Evolutionary conservation across 1,140 invertebrate species (phyloP), one percentile per base, ranked within the genome.

Genomic region (Psilanteris sp.): DNA sequence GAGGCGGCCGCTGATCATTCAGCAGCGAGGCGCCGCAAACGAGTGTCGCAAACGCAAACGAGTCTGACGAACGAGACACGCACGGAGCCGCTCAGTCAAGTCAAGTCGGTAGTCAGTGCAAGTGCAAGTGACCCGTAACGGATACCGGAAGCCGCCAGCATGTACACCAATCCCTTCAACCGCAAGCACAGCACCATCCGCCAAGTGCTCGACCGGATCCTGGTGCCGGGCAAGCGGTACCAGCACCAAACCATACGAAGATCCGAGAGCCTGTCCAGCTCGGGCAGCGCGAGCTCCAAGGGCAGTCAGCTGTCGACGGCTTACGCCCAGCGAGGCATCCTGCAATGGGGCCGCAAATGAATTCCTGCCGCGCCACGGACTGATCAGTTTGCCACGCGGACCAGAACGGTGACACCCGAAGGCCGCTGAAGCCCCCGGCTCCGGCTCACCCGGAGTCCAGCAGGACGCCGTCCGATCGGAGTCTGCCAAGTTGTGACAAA

Each of bases 101-200:
- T n/a, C n/a, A n/a, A n/a, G n/a, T n/a, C n/a, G n/a, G n/a, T n/a
- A n/a, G n/a, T n/a, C n/a, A n/a, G n/a, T 13, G 4, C 9, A 14
- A 61, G 66, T 66, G 46, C 16, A 9, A 24, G 29, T 20, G 8
- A 59, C 5, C 4, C 4, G 6, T 4, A 29, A 18, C 8, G 7
- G 6, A 1, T 41, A 3, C 2, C 10, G n/a, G 8, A 1, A 48
- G 34, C 37, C 14, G 34, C 5, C 3, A 89, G 83, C 48, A 93
- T 93, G 92, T 93, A 92, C 81, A 92, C 92, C 3, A 93, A 93
- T 83, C 92, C 92, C 31, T 93, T 93, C 82, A 92, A 93, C 73
- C 90, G 93, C 80, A 93, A 92, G 71, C 92, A 93, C 87, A 92
- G 91, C 44, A 92, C 91, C 1, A 92, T 93, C 71, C 89, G 92